phyloP scores from a whole-genome alignment of 2,888 invertebrate species.

The Chrysotoxum bicinctum region DNA sequence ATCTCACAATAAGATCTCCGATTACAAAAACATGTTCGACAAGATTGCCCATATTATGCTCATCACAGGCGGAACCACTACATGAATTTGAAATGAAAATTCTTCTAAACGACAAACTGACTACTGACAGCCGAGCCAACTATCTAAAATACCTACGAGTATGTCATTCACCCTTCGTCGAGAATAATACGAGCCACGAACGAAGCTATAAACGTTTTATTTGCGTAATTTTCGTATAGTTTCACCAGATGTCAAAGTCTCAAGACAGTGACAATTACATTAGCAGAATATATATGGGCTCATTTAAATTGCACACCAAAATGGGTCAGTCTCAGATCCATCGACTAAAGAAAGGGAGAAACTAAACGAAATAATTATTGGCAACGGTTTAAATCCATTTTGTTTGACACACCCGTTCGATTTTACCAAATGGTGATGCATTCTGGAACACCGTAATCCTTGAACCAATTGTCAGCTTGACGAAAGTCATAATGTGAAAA shows the following conservation, averaged over 20 bases:
- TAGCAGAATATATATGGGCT: slow-evolving; percentile 56
- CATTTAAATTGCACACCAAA: slow-evolving; percentile 24
- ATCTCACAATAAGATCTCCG: slow-evolving; percentile 56
- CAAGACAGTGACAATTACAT: slow-evolving; percentile 40
- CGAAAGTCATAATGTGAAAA: slow-evolving; percentile 32
- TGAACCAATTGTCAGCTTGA: slow-evolving; percentile 58
- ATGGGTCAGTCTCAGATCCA: slow-evolving; percentile 32
- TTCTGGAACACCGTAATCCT: slow-evolving; percentile 35
- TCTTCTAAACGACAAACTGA: slow-evolving; percentile 16
- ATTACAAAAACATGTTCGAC: slow-evolving; percentile 66
- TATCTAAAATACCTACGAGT: neutral
- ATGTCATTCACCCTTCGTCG: slow-evolving; percentile 55
- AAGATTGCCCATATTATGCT: slow-evolving; percentile 37
- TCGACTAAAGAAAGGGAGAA: slow-evolving; percentile 20
- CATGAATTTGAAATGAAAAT: slow-evolving; percentile 64
- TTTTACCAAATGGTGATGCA: neutral
- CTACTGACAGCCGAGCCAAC: neutral
- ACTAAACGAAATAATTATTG: neutral
- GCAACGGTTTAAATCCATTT: neutral
- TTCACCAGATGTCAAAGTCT: slow-evolving; percentile 59
- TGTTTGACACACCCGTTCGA: slow-evolving; percentile 43
- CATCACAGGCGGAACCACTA: slow-evolving; percentile 32
- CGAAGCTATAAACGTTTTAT: slow-evolving; percentile 1
- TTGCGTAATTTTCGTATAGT: slow-evolving; percentile 54
- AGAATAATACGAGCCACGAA: neutral